These are phyloP conservation scores for Protodeltote pygarga DNA, from an alignment of 2,888 invertebrate species.

Conservation along the genomic window DNA sequence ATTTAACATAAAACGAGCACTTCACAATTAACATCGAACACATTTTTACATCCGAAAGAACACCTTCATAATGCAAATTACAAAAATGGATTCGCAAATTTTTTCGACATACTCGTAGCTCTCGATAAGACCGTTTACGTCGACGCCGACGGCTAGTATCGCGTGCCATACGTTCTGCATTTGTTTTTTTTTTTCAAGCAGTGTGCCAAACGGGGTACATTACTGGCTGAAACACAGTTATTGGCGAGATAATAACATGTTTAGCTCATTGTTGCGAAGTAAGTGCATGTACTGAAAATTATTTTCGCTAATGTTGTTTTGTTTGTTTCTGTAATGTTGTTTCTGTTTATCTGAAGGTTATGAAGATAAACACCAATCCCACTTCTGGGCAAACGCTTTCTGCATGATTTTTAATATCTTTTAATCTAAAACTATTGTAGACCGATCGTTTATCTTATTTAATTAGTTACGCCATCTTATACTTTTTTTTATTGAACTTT, in stretches of 20 bases:
- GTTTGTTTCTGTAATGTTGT: neutral
- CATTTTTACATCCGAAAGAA: neutral
- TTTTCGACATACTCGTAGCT: slow-evolving; percentile 1
- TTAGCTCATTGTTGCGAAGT: slow-evolving; percentile 31
- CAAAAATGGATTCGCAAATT: neutral
- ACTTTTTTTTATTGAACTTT: too few species aligned
- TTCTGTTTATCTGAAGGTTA: slow-evolving; percentile 3
- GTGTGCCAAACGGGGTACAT: slow-evolving; percentile 46
- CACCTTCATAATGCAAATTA: neutral
- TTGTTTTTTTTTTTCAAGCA: slow-evolving; percentile 23
- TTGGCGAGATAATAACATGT: slow-evolving; percentile 43
- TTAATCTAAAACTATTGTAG: too few species aligned
- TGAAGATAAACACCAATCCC: too few species aligned
- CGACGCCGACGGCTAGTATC: slow-evolving; percentile 12
- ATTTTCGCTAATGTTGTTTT: neutral
- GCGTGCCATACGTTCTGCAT: slow-evolving; percentile 37
- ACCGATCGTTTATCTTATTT: too few species aligned
- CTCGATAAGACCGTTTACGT: slow-evolving; percentile 4
- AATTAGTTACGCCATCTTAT: too few species aligned
- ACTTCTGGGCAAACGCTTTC: too few species aligned
- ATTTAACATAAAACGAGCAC: too few species aligned
- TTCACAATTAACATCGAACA: too few species aligned
- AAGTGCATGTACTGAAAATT: slow-evolving; percentile 4
- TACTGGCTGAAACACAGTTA: slow-evolving; percentile 39
- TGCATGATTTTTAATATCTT: too few species aligned